Conservation (phyloP, 1,140 invertebrate species). For the Solenopsis invicta region DNA sequence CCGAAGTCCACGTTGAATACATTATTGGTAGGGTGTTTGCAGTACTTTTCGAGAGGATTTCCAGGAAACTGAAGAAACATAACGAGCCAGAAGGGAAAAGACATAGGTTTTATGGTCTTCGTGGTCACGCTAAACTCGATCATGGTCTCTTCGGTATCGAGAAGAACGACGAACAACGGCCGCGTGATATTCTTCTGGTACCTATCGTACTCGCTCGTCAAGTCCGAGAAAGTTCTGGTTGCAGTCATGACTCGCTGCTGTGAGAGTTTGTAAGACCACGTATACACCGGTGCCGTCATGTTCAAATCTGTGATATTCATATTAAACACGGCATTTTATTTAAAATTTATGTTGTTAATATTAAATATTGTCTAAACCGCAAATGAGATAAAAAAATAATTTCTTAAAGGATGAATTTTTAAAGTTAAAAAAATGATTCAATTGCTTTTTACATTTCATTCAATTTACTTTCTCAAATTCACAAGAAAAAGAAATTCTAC, state of each 20-base stretch:
- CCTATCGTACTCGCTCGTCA: constrained; percentile 38
- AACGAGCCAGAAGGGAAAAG: constrained; percentile 71
- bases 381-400: too few species aligned
- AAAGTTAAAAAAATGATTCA: neutral
- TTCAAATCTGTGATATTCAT: constrained; percentile 9
- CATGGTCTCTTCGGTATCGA: constrained; percentile 48
- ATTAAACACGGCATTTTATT: neutral
- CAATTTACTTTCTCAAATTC: neutral
- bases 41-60: constrained; percentile 39
- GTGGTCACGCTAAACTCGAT: constrained; percentile 60
- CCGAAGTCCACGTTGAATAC: constrained; percentile 67
- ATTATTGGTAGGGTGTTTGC: constrained; percentile 63
- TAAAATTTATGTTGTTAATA: too few species aligned
- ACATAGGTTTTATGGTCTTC: constrained; percentile 60
- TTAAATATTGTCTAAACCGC: too few species aligned
- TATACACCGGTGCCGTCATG: neutral
- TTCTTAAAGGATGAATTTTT: neutral
- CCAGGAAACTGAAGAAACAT: constrained; percentile 64
- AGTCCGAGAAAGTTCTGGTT: constrained; percentile 55
- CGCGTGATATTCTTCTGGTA: constrained; percentile 26
- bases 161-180: constrained; percentile 74
- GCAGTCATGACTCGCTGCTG: constrained; percentile 42
- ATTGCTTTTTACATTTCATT: neutral
- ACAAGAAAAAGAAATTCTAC: neutral
- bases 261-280: constrained; percentile 62